These are phyloP conservation scores for Dascillus cervinus DNA, from an alignment of 2,888 invertebrate genomes.

Conservation along the genomic window DNA sequence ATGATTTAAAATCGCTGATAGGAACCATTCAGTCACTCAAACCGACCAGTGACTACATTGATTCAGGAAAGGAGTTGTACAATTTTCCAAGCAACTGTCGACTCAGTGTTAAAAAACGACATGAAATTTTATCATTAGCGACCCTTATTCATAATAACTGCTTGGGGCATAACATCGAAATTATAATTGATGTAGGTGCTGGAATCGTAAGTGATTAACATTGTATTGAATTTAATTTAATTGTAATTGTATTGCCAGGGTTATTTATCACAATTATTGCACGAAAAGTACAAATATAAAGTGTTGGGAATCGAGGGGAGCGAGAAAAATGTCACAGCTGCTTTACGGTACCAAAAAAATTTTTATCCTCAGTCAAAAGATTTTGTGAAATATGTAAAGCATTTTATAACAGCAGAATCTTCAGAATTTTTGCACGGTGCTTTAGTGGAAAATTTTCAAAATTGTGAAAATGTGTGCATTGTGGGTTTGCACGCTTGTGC, in stretches of 20 bases:
- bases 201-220: conserved; percentile 53
- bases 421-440: conserved; percentile 31
- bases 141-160: conserved; percentile 49
- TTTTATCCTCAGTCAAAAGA: conserved; percentile 46
- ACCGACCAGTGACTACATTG: background rate
- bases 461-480: conserved; percentile 37
- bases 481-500: conserved; percentile 73
- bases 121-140: conserved; percentile 60
- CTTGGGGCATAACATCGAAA: conserved; percentile 39
- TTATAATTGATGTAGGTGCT: conserved; percentile 65
- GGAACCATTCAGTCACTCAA: conserved; percentile 5
- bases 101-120: conserved; percentile 58
- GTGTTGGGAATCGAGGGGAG: conserved; percentile 65
- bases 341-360: conserved; percentile 50
- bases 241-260: conserved; percentile 47
- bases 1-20: conserved; percentile 5
- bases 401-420: conserved; percentile 50
- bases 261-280: conserved; percentile 62
- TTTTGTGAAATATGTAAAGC: conserved; percentile 51
- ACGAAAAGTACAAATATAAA: conserved; percentile 48
- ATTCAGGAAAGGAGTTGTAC: conserved; percentile 11
- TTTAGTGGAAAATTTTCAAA: conserved; percentile 16
- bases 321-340: conserved; percentile 47
- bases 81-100: conserved; percentile 21
- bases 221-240: background rate